Evolutionary conservation across 2,797 vertebrate genomes (phyloP).

Genomic region (Mionectes olivaceus): DNA sequence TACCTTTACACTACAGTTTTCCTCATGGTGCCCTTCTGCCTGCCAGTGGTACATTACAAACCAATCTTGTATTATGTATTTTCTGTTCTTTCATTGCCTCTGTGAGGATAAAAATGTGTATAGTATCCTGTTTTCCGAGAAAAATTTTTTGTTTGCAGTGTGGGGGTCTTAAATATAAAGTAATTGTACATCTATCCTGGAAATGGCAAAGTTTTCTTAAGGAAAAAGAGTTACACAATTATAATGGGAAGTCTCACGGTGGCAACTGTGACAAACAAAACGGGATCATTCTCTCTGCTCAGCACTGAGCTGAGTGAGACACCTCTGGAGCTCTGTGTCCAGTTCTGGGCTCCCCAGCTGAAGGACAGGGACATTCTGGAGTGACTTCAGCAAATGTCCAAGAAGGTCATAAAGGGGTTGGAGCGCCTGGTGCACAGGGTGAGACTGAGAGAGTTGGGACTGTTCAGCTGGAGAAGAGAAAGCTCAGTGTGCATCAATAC

Average conservation of each 20-base stretch:
- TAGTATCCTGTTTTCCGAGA: neutral
- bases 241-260: neutral
- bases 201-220: neutral
- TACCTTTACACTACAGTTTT: neutral
- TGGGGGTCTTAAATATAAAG: neutral
- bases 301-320: neutral
- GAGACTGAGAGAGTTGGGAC: neutral
- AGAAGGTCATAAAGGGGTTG: neutral
- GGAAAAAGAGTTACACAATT: neutral
- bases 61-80: neutral
- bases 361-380: neutral
- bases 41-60: neutral
- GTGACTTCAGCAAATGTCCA: neutral
- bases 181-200: neutral
- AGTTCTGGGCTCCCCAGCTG: neutral
- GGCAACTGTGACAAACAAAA: neutral
- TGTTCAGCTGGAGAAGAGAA: neutral
- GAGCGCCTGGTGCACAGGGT: neutral
- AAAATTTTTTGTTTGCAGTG: neutral
- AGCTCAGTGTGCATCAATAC: neutral
- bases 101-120: neutral
- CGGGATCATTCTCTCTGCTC: neutral
- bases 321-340: neutral
- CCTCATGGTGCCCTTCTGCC: neutral
- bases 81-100: slow-evolving; percentile 1